Conservation (phyloP, 2,888 invertebrate genomes). For the Chaetoderma sp. region DNA sequence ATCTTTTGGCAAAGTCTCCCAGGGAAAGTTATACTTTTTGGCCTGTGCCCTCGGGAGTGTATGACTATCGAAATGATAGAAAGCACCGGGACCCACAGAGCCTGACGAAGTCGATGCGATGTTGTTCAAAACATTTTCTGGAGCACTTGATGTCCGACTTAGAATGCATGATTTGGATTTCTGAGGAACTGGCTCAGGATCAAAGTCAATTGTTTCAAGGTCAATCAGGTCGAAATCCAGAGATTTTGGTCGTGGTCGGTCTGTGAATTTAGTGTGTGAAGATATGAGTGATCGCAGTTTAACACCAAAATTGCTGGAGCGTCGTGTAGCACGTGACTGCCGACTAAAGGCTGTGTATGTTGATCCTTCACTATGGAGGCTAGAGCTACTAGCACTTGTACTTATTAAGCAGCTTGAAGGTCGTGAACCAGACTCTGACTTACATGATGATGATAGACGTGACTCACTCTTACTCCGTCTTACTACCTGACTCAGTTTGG, state of each 20-base stretch:
- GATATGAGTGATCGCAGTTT: constrained; percentile 53
- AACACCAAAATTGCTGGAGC: constrained; percentile 53
- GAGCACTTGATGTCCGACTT: constrained; percentile 45
- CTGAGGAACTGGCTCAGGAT: background rate
- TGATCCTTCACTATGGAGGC: constrained; percentile 41
- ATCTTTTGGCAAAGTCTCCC: constrained; percentile 61
- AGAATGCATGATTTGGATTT: no score
- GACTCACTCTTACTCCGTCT: background rate
- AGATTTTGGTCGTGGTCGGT: constrained; percentile 49
- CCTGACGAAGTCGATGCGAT: constrained; percentile 28
- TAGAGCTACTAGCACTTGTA: constrained; percentile 43
- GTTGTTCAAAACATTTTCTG: constrained; percentile 38
- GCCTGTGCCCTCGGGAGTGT: constrained; percentile 54
- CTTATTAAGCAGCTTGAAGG: background rate
- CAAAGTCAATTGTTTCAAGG: constrained; percentile 13
- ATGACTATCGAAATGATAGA: constrained; percentile 56
- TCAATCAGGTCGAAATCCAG: constrained; percentile 55
- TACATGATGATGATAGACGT: background rate
- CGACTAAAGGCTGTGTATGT: constrained; percentile 43
- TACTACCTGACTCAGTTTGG: constrained; percentile 37
- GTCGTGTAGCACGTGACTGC: constrained; percentile 46
- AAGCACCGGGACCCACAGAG: constrained; percentile 51
- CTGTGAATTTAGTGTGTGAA: constrained; percentile 13
- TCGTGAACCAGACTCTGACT: background rate
- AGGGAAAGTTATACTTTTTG: constrained; percentile 57